A percentile compares a stretch with the other conserved stretches of the same genome.
These are phyloP conservation scores for Galeruca laticollis DNA, from an alignment of 2,888 invertebrate species.

Conservation along the genomic window DNA sequence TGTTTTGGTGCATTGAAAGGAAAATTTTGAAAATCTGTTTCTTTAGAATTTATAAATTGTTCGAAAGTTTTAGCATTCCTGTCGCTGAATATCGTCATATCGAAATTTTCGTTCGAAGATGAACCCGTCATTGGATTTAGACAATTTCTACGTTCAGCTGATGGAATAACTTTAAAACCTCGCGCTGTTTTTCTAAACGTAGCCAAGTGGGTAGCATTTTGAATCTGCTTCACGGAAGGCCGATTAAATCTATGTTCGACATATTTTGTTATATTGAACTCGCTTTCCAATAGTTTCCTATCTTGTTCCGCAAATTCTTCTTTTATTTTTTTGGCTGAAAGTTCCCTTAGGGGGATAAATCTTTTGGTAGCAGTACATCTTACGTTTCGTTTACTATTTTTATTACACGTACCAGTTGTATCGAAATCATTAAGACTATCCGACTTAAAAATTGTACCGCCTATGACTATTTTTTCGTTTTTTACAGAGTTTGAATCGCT, in stretches of 20 bases:
- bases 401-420: neutral
- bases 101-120: constrained; percentile 39
- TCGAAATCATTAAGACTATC: neutral
- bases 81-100: constrained; percentile 53
- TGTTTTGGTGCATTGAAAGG: constrained; percentile 42
- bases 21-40: constrained; percentile 52
- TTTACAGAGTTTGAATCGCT: constrained; percentile 6
- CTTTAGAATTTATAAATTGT: constrained; percentile 54
- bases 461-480: constrained; percentile 7
- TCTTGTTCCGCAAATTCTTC: constrained; percentile 58
- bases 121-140: constrained; percentile 28
- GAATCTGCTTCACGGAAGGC: constrained; percentile 58
- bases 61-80: constrained; percentile 54
- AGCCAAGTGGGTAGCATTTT: constrained; percentile 56
- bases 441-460: neutral
- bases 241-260: constrained; percentile 55
- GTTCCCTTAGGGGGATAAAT: constrained; percentile 53
- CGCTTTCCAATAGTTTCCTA: constrained; percentile 52
- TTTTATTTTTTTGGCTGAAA: constrained; percentile 57
- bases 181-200: constrained; percentile 54
- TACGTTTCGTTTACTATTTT: neutral
- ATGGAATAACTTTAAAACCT: constrained; percentile 55
- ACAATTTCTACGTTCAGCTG: constrained; percentile 32
- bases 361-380: constrained; percentile 19
- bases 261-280: constrained; percentile 52